These are phyloP conservation scores for Biston betularia DNA, from an alignment of 2,888 invertebrate species.

Conservation along the genomic window DNA sequence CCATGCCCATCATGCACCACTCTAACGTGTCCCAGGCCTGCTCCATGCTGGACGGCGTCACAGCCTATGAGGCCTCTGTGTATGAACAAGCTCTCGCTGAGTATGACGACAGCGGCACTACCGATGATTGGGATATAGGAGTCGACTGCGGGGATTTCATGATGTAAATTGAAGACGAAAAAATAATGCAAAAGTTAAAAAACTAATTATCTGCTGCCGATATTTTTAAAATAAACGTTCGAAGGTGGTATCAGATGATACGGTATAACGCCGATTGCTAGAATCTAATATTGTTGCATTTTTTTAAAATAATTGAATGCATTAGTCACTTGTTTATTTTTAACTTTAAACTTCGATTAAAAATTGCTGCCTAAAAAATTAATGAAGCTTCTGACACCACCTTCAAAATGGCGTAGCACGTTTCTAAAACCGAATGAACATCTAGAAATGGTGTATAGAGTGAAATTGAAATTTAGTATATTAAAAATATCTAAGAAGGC, in stretches of 20 bases:
- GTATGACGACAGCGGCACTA: slow-evolving; percentile 82
- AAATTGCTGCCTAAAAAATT: no score
- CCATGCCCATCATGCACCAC: slow-evolving; percentile 88
- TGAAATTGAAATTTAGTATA: background rate
- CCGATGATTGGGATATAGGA: slow-evolving; percentile 89
- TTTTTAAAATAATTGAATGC: no score
- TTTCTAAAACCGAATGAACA: no score
- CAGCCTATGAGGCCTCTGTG: slow-evolving; percentile 86
- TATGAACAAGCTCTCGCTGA: slow-evolving; percentile 88
- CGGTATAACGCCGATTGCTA: no score
- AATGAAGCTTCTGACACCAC: no score
- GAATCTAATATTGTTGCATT: no score
- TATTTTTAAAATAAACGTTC: no score
- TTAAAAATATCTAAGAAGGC: background rate
- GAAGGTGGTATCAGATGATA: no score
- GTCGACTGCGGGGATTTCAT: slow-evolving; percentile 91
- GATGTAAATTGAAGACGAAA: slow-evolving; percentile 79
- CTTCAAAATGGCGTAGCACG: no score
- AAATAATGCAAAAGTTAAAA: background rate
- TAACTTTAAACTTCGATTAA: no score
- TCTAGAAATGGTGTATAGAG: no score
- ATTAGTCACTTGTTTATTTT: no score
- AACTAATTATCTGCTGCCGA: background rate
- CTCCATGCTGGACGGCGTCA: slow-evolving; percentile 84
- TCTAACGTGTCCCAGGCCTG: slow-evolving; percentile 87